phyloP scores from a whole-genome alignment of 2,797 vertebrate species.

The Peromyscus melanophrys region DNA sequence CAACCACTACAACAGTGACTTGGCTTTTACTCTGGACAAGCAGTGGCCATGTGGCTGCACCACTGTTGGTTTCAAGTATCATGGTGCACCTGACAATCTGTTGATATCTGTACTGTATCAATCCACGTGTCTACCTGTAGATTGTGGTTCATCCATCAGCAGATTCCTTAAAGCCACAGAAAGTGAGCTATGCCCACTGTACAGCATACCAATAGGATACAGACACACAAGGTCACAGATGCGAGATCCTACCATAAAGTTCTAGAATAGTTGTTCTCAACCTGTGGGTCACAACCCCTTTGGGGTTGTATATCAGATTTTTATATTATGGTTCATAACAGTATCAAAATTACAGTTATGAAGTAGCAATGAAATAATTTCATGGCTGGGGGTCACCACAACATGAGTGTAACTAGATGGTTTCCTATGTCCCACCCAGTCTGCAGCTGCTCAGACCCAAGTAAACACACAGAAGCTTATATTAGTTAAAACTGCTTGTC shows the following conservation, averaged over 20 bases:
- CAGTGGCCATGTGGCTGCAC: too few species aligned
- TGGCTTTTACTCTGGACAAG: not conserved
- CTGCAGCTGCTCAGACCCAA: too few species aligned
- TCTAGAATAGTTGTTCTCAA: not conserved
- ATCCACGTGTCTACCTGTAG: not conserved
- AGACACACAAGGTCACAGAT: not conserved
- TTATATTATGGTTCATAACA: not conserved
- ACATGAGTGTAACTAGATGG: too few species aligned
- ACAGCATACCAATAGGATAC: not conserved
- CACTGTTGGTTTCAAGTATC: not conserved
- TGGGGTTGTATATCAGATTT: not conserved
- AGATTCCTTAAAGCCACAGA: not conserved
- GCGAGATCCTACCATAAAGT: not conserved
- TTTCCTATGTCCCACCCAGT: too few species aligned
- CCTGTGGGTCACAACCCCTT: not conserved
- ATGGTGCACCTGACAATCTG: not conserved
- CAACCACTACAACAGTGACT: not conserved
- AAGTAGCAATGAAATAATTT: not conserved
- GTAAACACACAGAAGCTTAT: too few species aligned
- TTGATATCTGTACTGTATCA: not conserved
- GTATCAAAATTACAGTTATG: not conserved
- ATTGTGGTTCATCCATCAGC: not conserved
- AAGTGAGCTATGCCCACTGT: not conserved
- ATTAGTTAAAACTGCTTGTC: too few species aligned
- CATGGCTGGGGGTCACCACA: not conserved